Evolutionary conservation across 2,113 vertebrate genomes (phyloP).

Genomic region (Thermophis baileyi): DNA sequence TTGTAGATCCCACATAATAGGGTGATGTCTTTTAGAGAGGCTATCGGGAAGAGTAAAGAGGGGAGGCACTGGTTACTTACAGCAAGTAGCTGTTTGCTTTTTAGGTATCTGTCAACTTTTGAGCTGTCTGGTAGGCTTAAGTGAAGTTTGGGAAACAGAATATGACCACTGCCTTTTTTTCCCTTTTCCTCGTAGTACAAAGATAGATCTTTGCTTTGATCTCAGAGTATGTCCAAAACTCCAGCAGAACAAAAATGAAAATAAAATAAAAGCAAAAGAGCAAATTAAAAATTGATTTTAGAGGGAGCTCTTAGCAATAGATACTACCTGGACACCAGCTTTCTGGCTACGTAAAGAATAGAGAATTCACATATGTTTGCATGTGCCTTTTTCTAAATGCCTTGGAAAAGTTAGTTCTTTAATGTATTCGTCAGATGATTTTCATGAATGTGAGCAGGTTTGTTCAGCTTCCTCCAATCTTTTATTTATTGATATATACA

Average conservation of each 20-base stretch:
- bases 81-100: not conserved
- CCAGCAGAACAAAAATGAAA: not conserved
- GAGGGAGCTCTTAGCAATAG: not conserved
- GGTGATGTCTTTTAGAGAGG: not conserved
- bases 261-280: not conserved
- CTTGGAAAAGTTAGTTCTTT: not conserved
- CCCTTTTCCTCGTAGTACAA: not conserved
- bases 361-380: not conserved
- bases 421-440: not conserved
- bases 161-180: not conserved
- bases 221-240: not conserved
- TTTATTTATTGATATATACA: not conserved
- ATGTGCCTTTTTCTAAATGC: not conserved
- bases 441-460: not conserved
- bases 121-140: not conserved
- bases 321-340: not conserved
- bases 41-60: not conserved
- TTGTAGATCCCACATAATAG: not conserved
- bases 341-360: not conserved
- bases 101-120: not conserved
- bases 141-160: not conserved
- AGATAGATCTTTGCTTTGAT: not conserved
- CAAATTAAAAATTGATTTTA: not conserved
- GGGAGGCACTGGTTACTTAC: not conserved
- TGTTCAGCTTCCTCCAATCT: not conserved